Evolutionary conservation across 1,140 invertebrate species (phyloP), one percentile per base, ranked within the genome.

Genomic region (Lasioglossum baleicum): DNA sequence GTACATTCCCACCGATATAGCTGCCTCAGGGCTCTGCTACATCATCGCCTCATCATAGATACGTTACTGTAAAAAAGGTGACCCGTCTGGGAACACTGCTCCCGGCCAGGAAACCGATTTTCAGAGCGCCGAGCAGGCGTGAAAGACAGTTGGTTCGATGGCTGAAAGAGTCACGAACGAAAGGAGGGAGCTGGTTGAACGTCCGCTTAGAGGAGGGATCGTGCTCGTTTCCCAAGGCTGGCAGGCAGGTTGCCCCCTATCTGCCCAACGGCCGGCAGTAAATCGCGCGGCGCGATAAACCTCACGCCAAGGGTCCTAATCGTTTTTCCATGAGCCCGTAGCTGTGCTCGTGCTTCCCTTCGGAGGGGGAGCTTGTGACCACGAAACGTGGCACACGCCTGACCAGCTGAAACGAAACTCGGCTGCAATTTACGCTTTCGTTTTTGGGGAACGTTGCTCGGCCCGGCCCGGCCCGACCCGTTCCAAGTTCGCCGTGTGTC

Each of bases 251-350:
- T 44, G 22, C 35, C 44, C 42, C 71, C 58, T 75, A 68, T 85
- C 72, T 69, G 40, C 5, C 31, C 70, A 70, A 64, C 42, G 66
- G 51, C 6, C 26, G 60, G 31, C 61, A 68, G 64, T 88, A 87
- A 88, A 88, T 88, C 72, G 83, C 26, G 22, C 11, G 7, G 31
- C 64, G 65, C 81, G 85, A 87, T 85, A 88, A 85, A 88, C 26
- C 81, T 83, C 67, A 83, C 74, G 84, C 79, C 84, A 80, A 80
- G 64, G 71, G 58, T 69, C 56, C 81, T 88, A 88, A 88, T 88
- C 84, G 86, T 86, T 88, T 86, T 82, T 82, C 81, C 84, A 87
- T 79, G 77, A 84, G 73, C 48, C 64, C 42, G 42, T 26, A 48
- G 26, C 53, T 8, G 56, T 17, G 17, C 53, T 22, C 22, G 48